Percentiles rank a stretch among this genome's conserved stretches.
Conservation (phyloP, 2,113 vertebrate species). For the Lonchura striata region DNA sequence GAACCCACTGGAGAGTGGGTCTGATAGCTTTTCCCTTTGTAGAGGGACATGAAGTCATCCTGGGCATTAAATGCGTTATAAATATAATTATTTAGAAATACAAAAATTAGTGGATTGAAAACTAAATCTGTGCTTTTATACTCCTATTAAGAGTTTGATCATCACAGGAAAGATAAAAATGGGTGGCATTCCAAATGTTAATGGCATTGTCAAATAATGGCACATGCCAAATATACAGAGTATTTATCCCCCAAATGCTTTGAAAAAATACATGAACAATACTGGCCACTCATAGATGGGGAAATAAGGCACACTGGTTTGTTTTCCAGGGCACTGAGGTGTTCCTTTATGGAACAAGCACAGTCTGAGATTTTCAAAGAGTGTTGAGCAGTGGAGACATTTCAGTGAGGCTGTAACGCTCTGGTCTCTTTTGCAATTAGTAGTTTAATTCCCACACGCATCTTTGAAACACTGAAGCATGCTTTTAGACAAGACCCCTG, state of each 20-base stretch:
- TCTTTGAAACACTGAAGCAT: not conserved
- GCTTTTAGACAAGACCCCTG: not conserved
- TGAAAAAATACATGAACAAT: not conserved
- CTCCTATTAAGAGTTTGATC: not conserved
- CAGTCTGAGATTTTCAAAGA: not conserved
- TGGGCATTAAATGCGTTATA: not conserved
- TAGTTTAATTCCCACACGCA: rapidly evolving
- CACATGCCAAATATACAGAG: not conserved
- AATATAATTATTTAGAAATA: not conserved
- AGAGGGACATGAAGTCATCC: not conserved
- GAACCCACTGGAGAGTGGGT: not conserved
- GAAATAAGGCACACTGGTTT: not conserved
- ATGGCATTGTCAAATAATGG: not conserved
- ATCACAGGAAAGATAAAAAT: not conserved
- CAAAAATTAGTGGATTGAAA: not conserved
- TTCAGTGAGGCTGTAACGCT: rapidly evolving
- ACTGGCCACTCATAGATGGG: rapidly evolving
- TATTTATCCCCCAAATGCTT: not conserved
- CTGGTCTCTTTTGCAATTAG: not conserved
- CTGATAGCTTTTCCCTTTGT: not conserved
- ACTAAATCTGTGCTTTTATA: not conserved
- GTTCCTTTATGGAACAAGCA: not conserved
- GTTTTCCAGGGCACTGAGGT: not conserved
- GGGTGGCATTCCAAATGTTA: not conserved
- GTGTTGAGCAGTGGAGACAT: rapidly evolving